These are phyloP conservation scores for Porites evermanni DNA, from an alignment of 92 coral and sea anemone species.

Conservation along the genomic window DNA sequence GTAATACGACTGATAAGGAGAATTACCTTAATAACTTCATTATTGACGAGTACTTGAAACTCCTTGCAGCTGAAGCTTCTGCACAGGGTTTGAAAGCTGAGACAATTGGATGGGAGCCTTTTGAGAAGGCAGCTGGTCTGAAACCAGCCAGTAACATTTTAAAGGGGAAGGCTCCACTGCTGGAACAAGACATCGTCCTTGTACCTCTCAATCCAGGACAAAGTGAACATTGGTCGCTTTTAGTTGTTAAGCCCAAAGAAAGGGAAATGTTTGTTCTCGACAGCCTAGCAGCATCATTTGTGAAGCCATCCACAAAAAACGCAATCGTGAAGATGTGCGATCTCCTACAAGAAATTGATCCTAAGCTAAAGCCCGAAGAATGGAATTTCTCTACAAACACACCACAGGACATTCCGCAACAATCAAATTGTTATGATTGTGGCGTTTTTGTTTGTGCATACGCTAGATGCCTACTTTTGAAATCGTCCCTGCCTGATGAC, in stretches of 20 bases:
- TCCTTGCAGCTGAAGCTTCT: constrained; percentile 6
- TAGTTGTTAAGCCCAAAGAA: constrained; percentile 39
- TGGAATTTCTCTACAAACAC: constrained; percentile 49
- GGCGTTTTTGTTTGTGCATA: constrained; percentile 54
- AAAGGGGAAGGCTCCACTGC: constrained; percentile 27
- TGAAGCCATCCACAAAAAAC: constrained; percentile 49
- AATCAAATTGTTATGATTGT: constrained; percentile 54
- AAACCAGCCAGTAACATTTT: constrained; percentile 26
- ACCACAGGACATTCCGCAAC: constrained; percentile 49
- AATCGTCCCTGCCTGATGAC: not conserved
- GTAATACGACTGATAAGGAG: constrained; percentile 14
- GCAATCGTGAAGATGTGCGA: constrained; percentile 39
- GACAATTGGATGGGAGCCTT: constrained; percentile 37
- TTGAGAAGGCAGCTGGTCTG: constrained; percentile 44
- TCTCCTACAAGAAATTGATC: constrained; percentile 12
- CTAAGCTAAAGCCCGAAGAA: constrained; percentile 29
- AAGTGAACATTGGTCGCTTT: constrained; percentile 54
- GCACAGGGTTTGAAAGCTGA: constrained; percentile 19
- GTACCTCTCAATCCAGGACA: constrained; percentile 50
- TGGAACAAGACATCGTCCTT: constrained; percentile 48
- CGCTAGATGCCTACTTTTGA: constrained; percentile 44
- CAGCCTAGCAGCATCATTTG: constrained; percentile 38
- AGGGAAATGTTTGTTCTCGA: constrained; percentile 41
- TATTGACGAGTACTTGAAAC: constrained; percentile 44
- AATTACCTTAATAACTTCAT: constrained; percentile 50